These are phyloP conservation scores for Spongia lamella DNA, from an alignment of 37 sponge, comb jelly and placozoan species.

Conservation along the genomic window DNA sequence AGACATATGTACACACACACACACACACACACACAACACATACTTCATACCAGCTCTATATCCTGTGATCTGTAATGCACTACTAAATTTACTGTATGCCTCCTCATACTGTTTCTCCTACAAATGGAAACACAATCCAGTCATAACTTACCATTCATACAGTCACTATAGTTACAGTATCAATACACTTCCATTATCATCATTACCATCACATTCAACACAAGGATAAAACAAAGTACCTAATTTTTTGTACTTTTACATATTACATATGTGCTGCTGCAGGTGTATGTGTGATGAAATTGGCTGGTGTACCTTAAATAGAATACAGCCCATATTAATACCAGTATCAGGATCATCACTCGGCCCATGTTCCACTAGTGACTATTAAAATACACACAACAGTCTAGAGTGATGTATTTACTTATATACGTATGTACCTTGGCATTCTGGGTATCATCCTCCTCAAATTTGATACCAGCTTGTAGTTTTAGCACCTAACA, in stretches of 20 bases:
- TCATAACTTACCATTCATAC: neutral
- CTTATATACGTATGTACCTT: slow-evolving; percentile 41
- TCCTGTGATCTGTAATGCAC: slow-evolving; percentile 79
- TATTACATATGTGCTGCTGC: too few relatives aligned
- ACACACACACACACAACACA: slow-evolving; percentile 2
- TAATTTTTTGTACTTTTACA: too few relatives aligned
- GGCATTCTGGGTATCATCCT: slow-evolving; percentile 88
- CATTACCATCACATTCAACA: too few relatives aligned
- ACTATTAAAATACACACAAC: slow-evolving; percentile 37
- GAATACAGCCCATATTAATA: slow-evolving; percentile 78
- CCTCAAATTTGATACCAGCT: slow-evolving; percentile 89
- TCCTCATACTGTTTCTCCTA: slow-evolving; percentile 89
- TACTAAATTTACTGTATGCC: slow-evolving; percentile 77
- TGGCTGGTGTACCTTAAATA: slow-evolving; percentile 67
- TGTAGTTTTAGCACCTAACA: slow-evolving; percentile 82
- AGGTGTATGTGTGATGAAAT: too few relatives aligned
- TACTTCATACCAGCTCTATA: slow-evolving; percentile 62
- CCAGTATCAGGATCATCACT: slow-evolving; percentile 82
- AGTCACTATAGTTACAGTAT: neutral
- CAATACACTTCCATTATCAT: too few relatives aligned
- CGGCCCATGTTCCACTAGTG: slow-evolving; percentile 90
- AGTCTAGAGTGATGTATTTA: neutral
- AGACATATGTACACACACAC: neutral
- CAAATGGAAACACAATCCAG: neutral
- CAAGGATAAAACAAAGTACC: too few relatives aligned